Evolutionary conservation across 2,888 invertebrate genomes (phyloP).

Genomic region (Barypeithes pellucidus): DNA sequence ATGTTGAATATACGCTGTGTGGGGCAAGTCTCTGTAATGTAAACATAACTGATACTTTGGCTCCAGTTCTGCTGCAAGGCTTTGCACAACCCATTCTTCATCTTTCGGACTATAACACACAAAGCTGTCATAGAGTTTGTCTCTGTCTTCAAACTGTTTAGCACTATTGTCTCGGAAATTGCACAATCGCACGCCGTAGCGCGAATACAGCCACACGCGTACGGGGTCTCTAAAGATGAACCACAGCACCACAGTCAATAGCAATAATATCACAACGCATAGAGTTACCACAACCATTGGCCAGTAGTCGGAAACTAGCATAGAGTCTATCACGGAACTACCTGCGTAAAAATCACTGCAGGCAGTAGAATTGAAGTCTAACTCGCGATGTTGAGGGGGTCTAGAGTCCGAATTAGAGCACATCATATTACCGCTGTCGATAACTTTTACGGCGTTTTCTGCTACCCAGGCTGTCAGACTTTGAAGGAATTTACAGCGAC

Average conservation of each 20-base stretch:
- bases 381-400: constrained; percentile 83
- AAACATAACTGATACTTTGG: constrained; percentile 90
- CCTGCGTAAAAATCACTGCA: constrained; percentile 91
- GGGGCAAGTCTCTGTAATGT: constrained; percentile 89
- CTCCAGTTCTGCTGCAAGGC: constrained; percentile 88
- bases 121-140: constrained; percentile 93
- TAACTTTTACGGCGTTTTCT: constrained; percentile 85
- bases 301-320: constrained; percentile 88
- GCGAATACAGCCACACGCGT: constrained; percentile 89
- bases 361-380: constrained; percentile 88
- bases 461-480: constrained; percentile 87
- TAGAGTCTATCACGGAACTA: constrained; percentile 86
- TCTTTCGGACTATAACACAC: constrained; percentile 94
- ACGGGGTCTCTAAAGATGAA: constrained; percentile 91
- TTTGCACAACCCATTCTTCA: constrained; percentile 90
- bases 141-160: constrained; percentile 81
- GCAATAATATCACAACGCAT: constrained; percentile 83
- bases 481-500: constrained; percentile 91
- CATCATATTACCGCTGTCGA: constrained; percentile 85
- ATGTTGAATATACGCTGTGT: constrained; percentile 76
- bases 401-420: constrained; percentile 85
- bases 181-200: constrained; percentile 88
- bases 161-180: constrained; percentile 79
- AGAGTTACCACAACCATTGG: constrained; percentile 88
- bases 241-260: constrained; percentile 83